These are phyloP conservation scores for Strigamia crassipes DNA, from an alignment of 2,888 invertebrate species.

Conservation along the genomic window DNA sequence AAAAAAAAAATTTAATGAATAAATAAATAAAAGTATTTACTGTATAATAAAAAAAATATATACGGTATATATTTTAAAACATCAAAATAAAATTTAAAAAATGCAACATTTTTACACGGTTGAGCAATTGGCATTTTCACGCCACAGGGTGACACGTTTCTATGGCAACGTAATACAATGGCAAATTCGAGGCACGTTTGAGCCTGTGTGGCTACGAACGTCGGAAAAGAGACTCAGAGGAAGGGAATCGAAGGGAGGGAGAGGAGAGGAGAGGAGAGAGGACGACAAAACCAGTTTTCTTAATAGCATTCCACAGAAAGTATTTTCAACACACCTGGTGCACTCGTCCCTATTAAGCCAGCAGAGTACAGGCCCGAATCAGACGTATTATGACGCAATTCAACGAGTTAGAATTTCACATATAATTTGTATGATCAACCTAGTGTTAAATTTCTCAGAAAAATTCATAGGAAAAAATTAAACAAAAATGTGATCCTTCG, in stretches of 20 bases:
- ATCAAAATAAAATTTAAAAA: not conserved
- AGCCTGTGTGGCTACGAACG: not conserved
- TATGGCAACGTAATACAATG: slow-evolving; percentile 4
- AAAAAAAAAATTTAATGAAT: too few species aligned
- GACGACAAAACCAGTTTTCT: slow-evolving; percentile 6
- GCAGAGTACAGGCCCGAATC: not conserved
- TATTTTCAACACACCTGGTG: slow-evolving; percentile 26
- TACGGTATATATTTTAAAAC: too few species aligned
- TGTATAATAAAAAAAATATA: not conserved
- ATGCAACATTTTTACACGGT: slow-evolving; percentile 9
- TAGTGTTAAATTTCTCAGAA: too few species aligned
- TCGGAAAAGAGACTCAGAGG: too few species aligned
- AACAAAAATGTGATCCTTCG: too few species aligned
- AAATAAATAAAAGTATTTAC: not conserved
- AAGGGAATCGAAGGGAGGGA: not conserved
- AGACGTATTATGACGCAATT: not conserved
- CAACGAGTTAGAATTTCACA: too few species aligned
- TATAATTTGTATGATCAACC: too few species aligned
- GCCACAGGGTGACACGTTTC: not conserved
- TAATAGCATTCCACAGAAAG: slow-evolving; percentile 22
- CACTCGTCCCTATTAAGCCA: slow-evolving; percentile 10
- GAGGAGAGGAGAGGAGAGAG: not conserved
- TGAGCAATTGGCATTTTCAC: slow-evolving; percentile 22
- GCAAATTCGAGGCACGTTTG: slow-evolving; percentile 22
- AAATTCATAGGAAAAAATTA: too few species aligned